Conservation (phyloP, 2,888 invertebrate genomes). For the Cataglyphis cursor region DNA sequence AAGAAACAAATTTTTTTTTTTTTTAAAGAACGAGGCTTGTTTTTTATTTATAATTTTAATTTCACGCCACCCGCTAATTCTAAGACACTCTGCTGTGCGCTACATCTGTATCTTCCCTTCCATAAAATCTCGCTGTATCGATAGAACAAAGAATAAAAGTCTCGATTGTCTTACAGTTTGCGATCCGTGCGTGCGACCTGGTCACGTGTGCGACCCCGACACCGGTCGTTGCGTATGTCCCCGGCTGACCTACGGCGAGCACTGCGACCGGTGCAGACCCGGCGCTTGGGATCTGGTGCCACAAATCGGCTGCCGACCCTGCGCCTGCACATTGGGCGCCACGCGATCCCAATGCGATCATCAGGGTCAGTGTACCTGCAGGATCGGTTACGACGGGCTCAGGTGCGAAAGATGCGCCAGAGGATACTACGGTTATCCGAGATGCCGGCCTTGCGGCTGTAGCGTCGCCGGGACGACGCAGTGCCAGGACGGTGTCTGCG, state of each 20-base stretch:
- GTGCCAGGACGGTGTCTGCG: constrained; percentile 89
- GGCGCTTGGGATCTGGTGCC: constrained; percentile 94
- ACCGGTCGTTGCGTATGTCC: constrained; percentile 98
- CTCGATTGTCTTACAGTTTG: constrained; percentile 89
- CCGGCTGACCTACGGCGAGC: constrained; percentile 93
- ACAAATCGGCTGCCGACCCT: constrained; percentile 93
- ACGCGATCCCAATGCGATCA: constrained; percentile 90
- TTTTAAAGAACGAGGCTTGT: too few species aligned
- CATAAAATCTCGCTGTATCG: not conserved
- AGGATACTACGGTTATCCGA: constrained; percentile 96
- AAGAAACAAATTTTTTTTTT: too few species aligned
- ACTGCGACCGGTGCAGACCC: constrained; percentile 93
- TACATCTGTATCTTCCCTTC: not conserved
- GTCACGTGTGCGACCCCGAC: constrained; percentile 95
- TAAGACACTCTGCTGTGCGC: not conserved
- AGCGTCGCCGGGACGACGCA: constrained; percentile 91
- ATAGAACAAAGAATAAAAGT: not conserved
- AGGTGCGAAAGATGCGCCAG: constrained; percentile 94
- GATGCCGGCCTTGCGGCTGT: constrained; percentile 95
- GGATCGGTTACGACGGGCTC: constrained; percentile 91
- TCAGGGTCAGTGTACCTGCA: constrained; percentile 92
- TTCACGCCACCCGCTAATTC: too few species aligned
- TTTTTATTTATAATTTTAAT: not conserved
- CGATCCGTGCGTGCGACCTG: constrained; percentile 92
- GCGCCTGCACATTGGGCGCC: constrained; percentile 93